Base-by-base conservation (phyloP, 2,113 vertebrate genomes). In the Lichenostomus cassidix region DNA sequence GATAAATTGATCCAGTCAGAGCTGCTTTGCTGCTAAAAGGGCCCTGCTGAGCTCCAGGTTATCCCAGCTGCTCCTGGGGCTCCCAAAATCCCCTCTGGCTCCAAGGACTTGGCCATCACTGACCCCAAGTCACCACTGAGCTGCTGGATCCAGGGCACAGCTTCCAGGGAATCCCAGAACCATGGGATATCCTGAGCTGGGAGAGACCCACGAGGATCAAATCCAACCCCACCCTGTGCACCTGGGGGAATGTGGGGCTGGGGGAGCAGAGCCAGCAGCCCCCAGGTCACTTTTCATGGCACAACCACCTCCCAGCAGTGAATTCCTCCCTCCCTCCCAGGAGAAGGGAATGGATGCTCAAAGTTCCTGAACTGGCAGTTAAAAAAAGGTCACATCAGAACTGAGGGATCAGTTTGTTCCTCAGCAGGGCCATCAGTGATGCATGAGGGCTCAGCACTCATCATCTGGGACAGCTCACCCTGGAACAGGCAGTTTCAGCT, bases 401-500 rank as follows among this genome's bases (percentile, higher is more conserved):
- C 35, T 10, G 77, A 96, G 96, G 95, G 95, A 93, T 62, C 59
- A 46, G 53, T 93, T 60, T 94, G 96, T 87, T 95, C 97, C 80
- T 68, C 41, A 6, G 71, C 16, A 6, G 58, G 47, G 5, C 79
- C 74, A 90, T 84, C 94, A 16, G 67, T 79, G 90, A 90, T 13
- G 96, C 96, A 91, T 68, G 92, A 94, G 83, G 94, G 93, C 59
- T 12, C 92, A 23, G 88, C 60, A 50, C 83, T 91, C 91, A 33
- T 74, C 22, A 94, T 83, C 77, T 67, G 94, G 95, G 93, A 81
- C 65, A 82, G 64, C 96, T 93, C 95, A 87, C 49, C 77, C 91
- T n/a, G 89, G 81, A 96, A 92, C 75, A 39, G 64, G 86, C 96
- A 55, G 84, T 95, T 96, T 89, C 93, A 94, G 96, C 87, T 31